phyloP scores from a whole-genome alignment of 2,113 vertebrate genomes.

The Siphamia tubifer region DNA sequence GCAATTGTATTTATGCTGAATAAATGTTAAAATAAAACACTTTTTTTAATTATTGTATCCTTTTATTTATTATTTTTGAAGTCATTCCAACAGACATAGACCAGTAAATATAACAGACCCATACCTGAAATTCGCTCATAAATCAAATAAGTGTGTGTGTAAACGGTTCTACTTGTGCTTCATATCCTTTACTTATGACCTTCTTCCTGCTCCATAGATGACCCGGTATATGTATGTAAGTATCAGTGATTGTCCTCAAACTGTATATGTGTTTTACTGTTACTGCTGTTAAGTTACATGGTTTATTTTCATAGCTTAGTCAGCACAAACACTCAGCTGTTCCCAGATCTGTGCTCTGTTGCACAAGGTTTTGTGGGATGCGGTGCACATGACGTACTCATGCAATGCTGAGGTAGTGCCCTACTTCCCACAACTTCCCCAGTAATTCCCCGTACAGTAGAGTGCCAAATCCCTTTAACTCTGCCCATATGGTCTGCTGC shows the following conservation, averaged over 20 bases:
- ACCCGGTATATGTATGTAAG: slow-evolving; percentile 75
- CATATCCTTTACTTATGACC: not conserved
- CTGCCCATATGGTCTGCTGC: not conserved
- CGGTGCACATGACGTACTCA: slow-evolving; percentile 20
- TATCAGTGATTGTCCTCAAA: slow-evolving; percentile 41
- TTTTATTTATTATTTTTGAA: no score
- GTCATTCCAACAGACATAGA: no score
- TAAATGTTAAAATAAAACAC: no score
- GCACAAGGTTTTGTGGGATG: slow-evolving; percentile 44
- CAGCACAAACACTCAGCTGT: slow-evolving; percentile 48
- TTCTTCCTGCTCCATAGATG: slow-evolving; percentile 58
- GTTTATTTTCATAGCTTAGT: slow-evolving; percentile 41
- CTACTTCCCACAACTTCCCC: slow-evolving; percentile 2
- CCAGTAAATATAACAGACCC: no score
- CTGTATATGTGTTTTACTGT: not conserved
- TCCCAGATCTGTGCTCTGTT: slow-evolving; percentile 55
- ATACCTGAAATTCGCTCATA: no score
- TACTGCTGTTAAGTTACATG: slow-evolving; percentile 14
- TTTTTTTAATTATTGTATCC: no score
- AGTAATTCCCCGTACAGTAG: slow-evolving; percentile 10
- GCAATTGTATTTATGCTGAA: no score
- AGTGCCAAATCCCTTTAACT: not conserved
- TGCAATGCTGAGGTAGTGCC: not conserved
- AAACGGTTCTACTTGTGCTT: no score
- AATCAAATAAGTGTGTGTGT: no score